Percentiles rank a stretch among this genome's conserved stretches.
Conservation (phyloP, 2,113 vertebrate species). For the Passer montanus region DNA sequence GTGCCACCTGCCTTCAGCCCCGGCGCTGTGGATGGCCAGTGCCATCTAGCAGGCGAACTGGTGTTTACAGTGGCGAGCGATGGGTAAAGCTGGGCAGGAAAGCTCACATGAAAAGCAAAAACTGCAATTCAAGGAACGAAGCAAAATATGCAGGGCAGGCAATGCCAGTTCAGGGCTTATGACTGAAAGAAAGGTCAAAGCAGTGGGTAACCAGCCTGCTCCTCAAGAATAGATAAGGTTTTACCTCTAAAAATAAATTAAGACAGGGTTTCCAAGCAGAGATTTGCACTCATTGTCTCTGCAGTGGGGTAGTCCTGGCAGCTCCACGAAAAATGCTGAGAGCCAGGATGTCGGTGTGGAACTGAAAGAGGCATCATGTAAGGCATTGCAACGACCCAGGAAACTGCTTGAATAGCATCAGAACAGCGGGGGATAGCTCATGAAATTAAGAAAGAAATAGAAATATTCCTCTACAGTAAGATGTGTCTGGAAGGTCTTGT, state of each 20-base stretch:
- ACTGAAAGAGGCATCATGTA: background rate
- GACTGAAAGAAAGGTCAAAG: background rate
- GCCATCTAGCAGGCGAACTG: slow-evolving; percentile 64
- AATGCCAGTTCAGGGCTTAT: background rate
- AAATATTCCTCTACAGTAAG: background rate
- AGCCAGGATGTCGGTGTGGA: background rate
- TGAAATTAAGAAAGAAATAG: background rate
- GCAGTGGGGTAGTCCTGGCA: background rate
- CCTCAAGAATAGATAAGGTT: background rate
- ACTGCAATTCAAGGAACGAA: background rate
- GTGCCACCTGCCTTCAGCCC: slow-evolving; percentile 53
- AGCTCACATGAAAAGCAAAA: background rate
- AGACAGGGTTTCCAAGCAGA: background rate
- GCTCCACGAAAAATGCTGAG: background rate
- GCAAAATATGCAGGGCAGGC: background rate
- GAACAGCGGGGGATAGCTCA: background rate
- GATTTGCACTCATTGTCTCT: background rate
- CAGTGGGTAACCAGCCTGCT: background rate
- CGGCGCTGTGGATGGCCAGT: slow-evolving; percentile 56
- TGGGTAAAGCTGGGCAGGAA: background rate
- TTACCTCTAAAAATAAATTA: background rate
- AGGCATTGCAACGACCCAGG: background rate
- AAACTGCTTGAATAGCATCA: background rate
- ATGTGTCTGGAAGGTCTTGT: background rate
- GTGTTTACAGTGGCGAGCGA: slow-evolving; percentile 24